Evolutionary conservation across 1,140 invertebrate species (phyloP), one percentile per base, ranked within the genome.

Genomic region (Ceratosolen solmsi): DNA sequence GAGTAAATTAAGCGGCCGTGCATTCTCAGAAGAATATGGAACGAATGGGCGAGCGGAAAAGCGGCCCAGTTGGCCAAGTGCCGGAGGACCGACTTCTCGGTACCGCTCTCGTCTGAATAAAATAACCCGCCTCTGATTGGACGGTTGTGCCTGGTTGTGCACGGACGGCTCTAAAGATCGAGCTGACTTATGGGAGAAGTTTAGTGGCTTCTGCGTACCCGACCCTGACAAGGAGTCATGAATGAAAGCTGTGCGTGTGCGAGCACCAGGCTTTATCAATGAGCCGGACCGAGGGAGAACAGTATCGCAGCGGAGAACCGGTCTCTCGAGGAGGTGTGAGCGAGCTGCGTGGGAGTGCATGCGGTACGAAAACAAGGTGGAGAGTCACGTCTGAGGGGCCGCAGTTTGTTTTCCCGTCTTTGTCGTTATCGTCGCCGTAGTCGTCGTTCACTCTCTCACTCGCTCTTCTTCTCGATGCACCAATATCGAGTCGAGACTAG

Each of bases 291-390:
- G n/a, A n/a, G n/a, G n/a, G n/a, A n/a, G n/a, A n/a, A n/a, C n/a
- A n/a, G n/a, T n/a, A n/a, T n/a, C n/a, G n/a, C n/a, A 36, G 11
- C 2, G 49, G 58, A 76, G 74, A 76, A 76, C 74, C 74, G 74
- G 74, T 56, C 60, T 20, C 15, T 3, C 51, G 51, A 22, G 51
- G 20, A 22, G 51, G 5, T 11, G 51, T 38, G 4, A 11, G 0
- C 70, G 70, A 60, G 56, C 27, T 36, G 36, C 27, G 49, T 56
- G 65, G 30, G 63, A 63, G 56, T 63, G 74, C 22, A 51, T 20
- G 33, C n/a, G 46, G 56, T 54, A 22, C 56, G 38, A 41, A 49
- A 63, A 49, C 33, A 33, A 77, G 56, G 41, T 77, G 58, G 71
- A 73, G 71, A 25, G 71, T n/a, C 41, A 73, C 71, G 38, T 30